phyloP scores from a whole-genome alignment of 2,113 vertebrate species.

The Alectura lathami region DNA sequence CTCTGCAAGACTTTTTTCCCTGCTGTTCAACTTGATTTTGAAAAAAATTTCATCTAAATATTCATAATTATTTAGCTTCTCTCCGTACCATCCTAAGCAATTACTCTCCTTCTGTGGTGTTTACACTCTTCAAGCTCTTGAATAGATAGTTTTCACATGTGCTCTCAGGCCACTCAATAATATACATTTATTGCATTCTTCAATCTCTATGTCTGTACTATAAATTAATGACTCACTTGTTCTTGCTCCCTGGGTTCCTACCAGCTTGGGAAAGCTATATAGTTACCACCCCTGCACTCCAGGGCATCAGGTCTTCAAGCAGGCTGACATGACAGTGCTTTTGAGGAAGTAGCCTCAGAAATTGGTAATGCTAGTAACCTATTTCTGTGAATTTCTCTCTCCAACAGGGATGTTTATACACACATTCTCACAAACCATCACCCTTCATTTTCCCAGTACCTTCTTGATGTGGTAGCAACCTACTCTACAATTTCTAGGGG shows the following conservation, averaged over 20 bases:
- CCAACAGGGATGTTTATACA: background rate
- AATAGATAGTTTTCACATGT: background rate
- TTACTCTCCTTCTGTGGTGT: conserved; percentile 45
- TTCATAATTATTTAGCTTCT: conserved; percentile 4
- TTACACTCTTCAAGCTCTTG: conserved; percentile 18
- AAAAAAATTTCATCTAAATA: background rate
- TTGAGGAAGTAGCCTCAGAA: background rate
- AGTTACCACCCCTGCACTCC: background rate
- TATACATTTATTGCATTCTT: background rate
- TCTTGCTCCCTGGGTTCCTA: background rate
- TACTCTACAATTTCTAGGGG: background rate
- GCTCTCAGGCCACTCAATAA: background rate
- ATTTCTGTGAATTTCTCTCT: background rate
- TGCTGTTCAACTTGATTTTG: conserved; percentile 22
- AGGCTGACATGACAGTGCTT: background rate
- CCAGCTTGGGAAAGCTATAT: background rate
- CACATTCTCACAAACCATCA: background rate
- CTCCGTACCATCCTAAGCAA: conserved; percentile 9
- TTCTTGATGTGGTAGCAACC: background rate
- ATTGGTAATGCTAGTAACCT: background rate
- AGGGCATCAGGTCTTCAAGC: background rate
- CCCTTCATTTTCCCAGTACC: background rate
- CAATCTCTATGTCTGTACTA: background rate
- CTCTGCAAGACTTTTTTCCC: background rate
- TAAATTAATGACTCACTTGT: background rate